Evolutionary conservation across 2,797 vertebrate species (phyloP), one percentile per base, ranked within the genome.

Genomic region (Synanceia verrucosa): DNA sequence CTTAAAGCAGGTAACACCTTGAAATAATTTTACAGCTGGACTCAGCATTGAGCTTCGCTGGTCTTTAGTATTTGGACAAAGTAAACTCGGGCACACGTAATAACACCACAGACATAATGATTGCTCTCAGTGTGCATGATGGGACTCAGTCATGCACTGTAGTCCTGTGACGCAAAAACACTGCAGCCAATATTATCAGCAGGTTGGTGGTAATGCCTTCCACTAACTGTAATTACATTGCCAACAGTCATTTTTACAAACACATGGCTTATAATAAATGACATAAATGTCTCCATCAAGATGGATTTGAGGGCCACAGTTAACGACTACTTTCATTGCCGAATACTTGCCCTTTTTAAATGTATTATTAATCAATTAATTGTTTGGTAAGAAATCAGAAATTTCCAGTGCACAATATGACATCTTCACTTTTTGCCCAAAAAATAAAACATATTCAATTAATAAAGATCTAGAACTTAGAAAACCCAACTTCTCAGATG

Each of bases 81-180:
- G 28, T 24, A 29, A 76, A 74, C 37, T 23, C 26, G 31, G 46
- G 51, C 62, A 62, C 55, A 69, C 60, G 65, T 55, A 80, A 89
- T 65, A 48, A 74, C 79, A 73, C 55, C n/a, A 10, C 53, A 78
- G 65, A 75, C 65, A 63, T 86, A 84, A 88, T 83, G 44, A 86
- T 58, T 63, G 64, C 64, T 73, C 69, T 65, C 60, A 51, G 23
- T 71, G 60, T 78, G 58, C 52, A 37, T 56, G 41, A 47, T 64
- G 46, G 24, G n/a, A 58, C 65, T 76, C 53, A 61, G 73, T 60
- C 59, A 69, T 41, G 61, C 37, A 65, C 37, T 55, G 29, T n/a
- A 36, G 63, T 51, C 43, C 26, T 48, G 60, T 65, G 79, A 70
- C 57, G 11, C 33, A 65, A 66, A 67, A 86, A 86, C 72, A 80